These are phyloP conservation scores for Lophotriccus pileatus DNA, from an alignment of 2,797 vertebrate genomes.

Conservation along the genomic window DNA sequence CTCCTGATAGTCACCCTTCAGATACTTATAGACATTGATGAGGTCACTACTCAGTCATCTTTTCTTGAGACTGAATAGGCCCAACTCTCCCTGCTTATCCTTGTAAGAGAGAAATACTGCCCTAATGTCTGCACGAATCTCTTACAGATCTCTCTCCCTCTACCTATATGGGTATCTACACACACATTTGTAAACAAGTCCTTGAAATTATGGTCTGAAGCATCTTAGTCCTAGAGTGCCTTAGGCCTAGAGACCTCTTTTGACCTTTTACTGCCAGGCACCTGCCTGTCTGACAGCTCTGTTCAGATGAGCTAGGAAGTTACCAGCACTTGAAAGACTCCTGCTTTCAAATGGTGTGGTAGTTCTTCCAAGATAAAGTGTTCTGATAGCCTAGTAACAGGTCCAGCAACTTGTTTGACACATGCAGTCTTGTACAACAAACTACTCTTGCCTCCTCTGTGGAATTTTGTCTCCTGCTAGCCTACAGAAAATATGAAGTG, in stretches of 20 bases:
- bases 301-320: background rate
- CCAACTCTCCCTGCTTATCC: background rate
- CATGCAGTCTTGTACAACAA: background rate
- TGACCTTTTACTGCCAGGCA: background rate
- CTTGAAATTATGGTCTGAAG: background rate
- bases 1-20: background rate
- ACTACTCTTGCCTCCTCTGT: background rate
- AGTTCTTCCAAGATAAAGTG: background rate
- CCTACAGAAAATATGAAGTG: background rate
- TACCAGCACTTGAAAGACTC: background rate
- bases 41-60: background rate
- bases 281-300: background rate
- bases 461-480: background rate
- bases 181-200: background rate
- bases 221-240: background rate
- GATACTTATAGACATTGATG: background rate
- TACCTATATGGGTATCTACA: background rate
- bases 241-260: background rate
- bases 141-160: background rate
- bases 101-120: background rate
- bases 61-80: background rate
- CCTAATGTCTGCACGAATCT: background rate
- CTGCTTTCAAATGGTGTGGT: background rate
- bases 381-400: background rate
- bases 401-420: background rate